Percentiles rank a stretch among this genome's conserved stretches.
phyloP scores from a whole-genome alignment of 2,888 invertebrate genomes.

The Dryadula phaetusa region DNA sequence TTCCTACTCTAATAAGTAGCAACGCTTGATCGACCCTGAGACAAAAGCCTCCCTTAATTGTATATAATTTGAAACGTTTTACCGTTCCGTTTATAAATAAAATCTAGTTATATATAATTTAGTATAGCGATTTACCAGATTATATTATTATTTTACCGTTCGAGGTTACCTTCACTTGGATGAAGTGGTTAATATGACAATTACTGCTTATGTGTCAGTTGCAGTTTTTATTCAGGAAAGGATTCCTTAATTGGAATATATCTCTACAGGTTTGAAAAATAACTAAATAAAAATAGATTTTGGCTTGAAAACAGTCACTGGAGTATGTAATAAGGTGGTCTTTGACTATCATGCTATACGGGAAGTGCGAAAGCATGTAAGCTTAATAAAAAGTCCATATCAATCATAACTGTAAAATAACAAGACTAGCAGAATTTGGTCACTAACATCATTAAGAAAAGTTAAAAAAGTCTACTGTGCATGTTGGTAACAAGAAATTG shows the following conservation, averaged over 20 bases:
- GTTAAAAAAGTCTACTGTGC: too few relatives aligned
- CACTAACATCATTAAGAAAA: too few relatives aligned
- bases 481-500: too few relatives aligned
- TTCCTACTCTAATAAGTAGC: conserved; percentile 9
- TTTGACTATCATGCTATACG: too few relatives aligned
- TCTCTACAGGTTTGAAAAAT: too few relatives aligned
- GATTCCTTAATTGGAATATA: neutral
- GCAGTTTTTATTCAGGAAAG: neutral
- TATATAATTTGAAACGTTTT: conserved; percentile 20
- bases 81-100: neutral
- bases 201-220: neutral
- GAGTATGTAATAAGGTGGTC: too few relatives aligned
- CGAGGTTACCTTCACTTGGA: conserved; percentile 4
- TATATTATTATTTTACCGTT: conserved; percentile 9
- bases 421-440: too few relatives aligned
- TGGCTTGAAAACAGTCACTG: too few relatives aligned
- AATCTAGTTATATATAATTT: conserved; percentile 5
- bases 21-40: conserved; percentile 24
- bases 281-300: too few relatives aligned
- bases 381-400: too few relatives aligned
- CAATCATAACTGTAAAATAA: too few relatives aligned
- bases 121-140: neutral
- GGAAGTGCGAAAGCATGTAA: too few relatives aligned
- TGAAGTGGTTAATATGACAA: conserved; percentile 12
- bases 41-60: conserved; percentile 23